Base-by-base conservation (phyloP, 2,797 vertebrate species). In the Clarias fuscus region DNA sequence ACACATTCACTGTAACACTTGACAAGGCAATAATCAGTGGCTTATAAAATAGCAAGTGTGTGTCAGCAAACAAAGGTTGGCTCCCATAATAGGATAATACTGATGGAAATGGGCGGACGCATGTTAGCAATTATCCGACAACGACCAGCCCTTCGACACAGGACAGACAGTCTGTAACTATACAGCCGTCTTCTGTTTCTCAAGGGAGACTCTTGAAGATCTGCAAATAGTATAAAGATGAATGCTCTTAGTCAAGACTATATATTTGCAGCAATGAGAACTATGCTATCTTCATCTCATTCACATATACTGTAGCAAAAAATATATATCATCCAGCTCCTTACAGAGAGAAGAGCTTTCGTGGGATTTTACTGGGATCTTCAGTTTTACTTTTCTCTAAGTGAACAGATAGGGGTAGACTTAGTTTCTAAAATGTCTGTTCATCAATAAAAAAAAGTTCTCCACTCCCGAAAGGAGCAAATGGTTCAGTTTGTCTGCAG, bases 141-240 rank as follows among this genome's bases (percentile, higher is more conserved):
- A 68, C 68, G 64, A 56, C 43, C n/a, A 82, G 53, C 43, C 17
- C 53, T 82, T 72, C 58, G 64, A 76, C 59, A 75, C 27, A 71
- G 27, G 33, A 20, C 33, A 86, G n/a, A 56, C n/a, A 37, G 65
- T 64, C 15, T 27, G 20, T 24, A 58, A 64, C n/a, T 59, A 18
- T 37, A 78, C 76, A 80, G n/a, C 22, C 30, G 1, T 75, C 30
- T 61, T 14, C 15, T 43, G 27, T 71, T 58, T 40, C 67, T 65
- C 56, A 53, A 24, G 27, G 53, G 62, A 77, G 24, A 56, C 24
- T 37, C 37, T 24, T 27, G 33, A 68, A 83, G 37, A 59, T 81
- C 65, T 65, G 58, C 7, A 61, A 81, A 84, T 65, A 67, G 76
- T 30, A 73, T 30, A 64, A 67, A 72, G 83, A 30, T 62, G 77